phyloP scores from a whole-genome alignment of 2,888 invertebrate species.

The Atherix ibis region DNA sequence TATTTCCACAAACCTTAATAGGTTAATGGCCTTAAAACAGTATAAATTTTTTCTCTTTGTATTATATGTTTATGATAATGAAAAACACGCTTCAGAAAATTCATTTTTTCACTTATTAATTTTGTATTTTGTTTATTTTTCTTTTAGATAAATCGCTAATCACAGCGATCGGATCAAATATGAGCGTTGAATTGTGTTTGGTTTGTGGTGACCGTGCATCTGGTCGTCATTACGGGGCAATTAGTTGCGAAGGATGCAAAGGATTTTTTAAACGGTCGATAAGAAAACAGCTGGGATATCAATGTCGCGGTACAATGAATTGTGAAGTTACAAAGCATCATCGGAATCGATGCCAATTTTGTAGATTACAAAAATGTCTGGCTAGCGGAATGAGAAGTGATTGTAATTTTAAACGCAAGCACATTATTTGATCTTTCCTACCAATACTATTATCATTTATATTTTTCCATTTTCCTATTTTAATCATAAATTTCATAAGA shows the following conservation, averaged over 20 bases:
- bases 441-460: background rate
- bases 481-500: too few relatives aligned
- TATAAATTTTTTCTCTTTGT: too few relatives aligned
- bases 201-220: slow-evolving; percentile 94
- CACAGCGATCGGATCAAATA: slow-evolving; percentile 15
- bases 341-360: slow-evolving; percentile 95
- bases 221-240: slow-evolving; percentile 85
- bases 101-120: too few relatives aligned
- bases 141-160: too few relatives aligned
- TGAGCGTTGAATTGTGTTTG: slow-evolving; percentile 62
- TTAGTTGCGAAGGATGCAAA: slow-evolving; percentile 89
- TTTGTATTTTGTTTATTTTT: too few relatives aligned
- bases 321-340: slow-evolving; percentile 98
- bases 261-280: slow-evolving; percentile 97
- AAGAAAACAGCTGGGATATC: slow-evolving; percentile 91
- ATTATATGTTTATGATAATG: too few relatives aligned
- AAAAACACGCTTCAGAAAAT: too few relatives aligned
- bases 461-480: too few relatives aligned
- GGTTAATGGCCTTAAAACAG: too few relatives aligned
- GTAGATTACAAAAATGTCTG: slow-evolving; percentile 92
- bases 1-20: too few relatives aligned
- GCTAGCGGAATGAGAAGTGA: slow-evolving; percentile 98
- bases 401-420: slow-evolving; percentile 50
- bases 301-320: slow-evolving; percentile 88
- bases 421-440: background rate